A percentile compares a stretch with the other conserved stretches of the same genome.
These are phyloP conservation scores for Pseudocheirus occidentalis DNA, from an alignment of 2,797 vertebrate species.

Conservation along the genomic window DNA sequence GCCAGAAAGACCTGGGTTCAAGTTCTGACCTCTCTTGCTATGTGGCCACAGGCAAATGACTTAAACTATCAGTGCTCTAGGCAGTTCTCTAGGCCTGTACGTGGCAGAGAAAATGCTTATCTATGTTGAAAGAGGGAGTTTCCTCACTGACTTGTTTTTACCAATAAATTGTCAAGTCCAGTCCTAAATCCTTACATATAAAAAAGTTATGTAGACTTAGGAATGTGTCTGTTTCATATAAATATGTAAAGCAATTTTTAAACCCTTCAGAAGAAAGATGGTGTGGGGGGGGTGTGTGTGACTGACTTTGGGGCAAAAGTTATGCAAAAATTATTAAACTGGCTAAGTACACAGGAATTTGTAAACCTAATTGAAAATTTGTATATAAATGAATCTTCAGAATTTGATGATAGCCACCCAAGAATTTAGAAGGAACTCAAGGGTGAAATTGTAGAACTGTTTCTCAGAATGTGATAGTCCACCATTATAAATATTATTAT, in stretches of 20 bases:
- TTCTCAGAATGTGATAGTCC: background rate
- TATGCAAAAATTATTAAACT: background rate
- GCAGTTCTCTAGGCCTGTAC: background rate
- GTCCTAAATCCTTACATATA: background rate
- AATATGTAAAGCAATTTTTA: background rate
- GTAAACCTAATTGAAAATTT: slow-evolving; percentile 5
- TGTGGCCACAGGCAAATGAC: background rate
- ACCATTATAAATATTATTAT: background rate
- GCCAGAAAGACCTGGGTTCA: background rate
- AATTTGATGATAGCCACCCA: background rate
- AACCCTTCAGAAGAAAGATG: background rate
- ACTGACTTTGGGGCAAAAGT: background rate
- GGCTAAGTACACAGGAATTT: background rate
- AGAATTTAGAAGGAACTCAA: background rate
- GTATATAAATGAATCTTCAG: background rate
- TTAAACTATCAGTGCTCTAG: background rate
- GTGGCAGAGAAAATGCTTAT: background rate
- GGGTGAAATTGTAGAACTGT: background rate
- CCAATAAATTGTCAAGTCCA: background rate
- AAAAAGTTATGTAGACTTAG: background rate
- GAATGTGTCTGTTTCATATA: background rate
- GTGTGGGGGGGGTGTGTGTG: background rate
- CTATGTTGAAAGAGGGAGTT: background rate
- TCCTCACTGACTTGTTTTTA: background rate
- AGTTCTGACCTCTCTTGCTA: background rate